phyloP scores from a whole-genome alignment of 2,113 vertebrate genomes.

The Microtus oregoni region DNA sequence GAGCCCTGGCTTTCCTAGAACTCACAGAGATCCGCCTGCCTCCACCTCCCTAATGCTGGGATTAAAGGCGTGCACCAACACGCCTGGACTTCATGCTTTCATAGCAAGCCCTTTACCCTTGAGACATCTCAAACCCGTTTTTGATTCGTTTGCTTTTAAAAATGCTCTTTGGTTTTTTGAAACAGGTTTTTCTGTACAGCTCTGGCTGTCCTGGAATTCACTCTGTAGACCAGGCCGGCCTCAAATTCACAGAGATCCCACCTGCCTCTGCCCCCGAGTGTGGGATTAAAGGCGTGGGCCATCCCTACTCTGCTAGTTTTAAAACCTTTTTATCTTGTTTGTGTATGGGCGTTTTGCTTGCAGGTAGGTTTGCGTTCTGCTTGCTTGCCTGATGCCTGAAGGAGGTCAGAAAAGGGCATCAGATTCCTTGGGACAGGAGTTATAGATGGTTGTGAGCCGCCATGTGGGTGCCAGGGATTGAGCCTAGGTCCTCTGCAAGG shows the following conservation, averaged over 20 bases:
- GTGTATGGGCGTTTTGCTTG: not conserved
- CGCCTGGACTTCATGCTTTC: too few relatives aligned
- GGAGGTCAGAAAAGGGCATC: not conserved
- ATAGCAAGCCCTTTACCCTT: too few relatives aligned
- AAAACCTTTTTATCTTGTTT: not conserved
- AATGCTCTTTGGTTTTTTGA: not conserved
- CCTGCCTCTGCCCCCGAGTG: too few relatives aligned
- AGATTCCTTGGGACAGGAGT: not conserved
- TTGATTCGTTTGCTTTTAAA: not conserved
- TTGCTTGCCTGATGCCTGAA: not conserved
- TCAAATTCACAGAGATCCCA: not conserved
- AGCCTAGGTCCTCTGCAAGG: not conserved
- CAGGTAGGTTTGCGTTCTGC: too few relatives aligned
- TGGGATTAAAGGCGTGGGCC: too few relatives aligned
- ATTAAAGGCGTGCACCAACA: fast-evolving
- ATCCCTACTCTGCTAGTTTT: too few relatives aligned
- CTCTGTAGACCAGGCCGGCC: not conserved
- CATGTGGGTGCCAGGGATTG: not conserved
- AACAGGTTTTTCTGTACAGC: not conserved
- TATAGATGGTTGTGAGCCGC: not conserved
- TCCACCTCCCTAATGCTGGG: too few relatives aligned
- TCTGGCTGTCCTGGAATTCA: not conserved
- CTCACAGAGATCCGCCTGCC: not conserved
- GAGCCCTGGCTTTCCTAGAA: not conserved
- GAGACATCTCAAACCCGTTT: not conserved